Evolutionary conservation across 2,888 invertebrate species (phyloP), one percentile per base, ranked within the genome.

Genomic region (Galeopsomyia nigrocyanea): DNA sequence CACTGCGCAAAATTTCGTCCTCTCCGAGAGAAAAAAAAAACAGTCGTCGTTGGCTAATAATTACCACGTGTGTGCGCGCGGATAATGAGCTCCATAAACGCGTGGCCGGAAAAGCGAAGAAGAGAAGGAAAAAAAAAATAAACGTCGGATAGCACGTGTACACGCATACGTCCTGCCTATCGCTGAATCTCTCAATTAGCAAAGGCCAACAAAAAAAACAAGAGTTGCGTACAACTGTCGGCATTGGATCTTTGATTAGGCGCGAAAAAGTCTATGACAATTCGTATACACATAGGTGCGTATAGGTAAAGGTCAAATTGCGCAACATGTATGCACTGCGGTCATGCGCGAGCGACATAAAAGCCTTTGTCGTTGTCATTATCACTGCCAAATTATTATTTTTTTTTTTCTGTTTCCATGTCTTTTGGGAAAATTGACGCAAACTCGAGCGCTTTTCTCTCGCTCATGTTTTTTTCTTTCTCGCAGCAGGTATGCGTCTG

Each of bases 201-300:
- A 64, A 65, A 46, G 3, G 70, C 39, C 69, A 66, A 61, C 73
- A 26, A 60, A 51, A 60, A 51, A 39, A 39, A 39, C 19, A 57
- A 46, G 65, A 16, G 16, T 39, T 10, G n/a, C 39, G 13, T 10
- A 5, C 6, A n/a, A n/a, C n/a, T n/a, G 3, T 46, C 61, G 71
- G 71, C 70, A 71, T 71, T 65, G 70, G 60, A 6, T 21, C 62
- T 55, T 56, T 55, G 68, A 73, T 73, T 66, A 66, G 73, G 69
- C 66, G 73, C 69, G 66, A 74, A 74, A 74, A 74, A 64, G 66
- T 67, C 62, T 14, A 57, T 51, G 19, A 63, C 63, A 67, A 67
- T 5, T 70, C 70, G n/a, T n/a, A n/a, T 7, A 31, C 31, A 31
- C 7, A 31, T 39, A 39, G 39, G 39, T 39, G 39, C 39, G 39